Percentiles rank a stretch among this genome's conserved stretches.
These are phyloP conservation scores for Ectobius pallidus DNA, from an alignment of 2,888 invertebrate genomes.

Conservation along the genomic window DNA sequence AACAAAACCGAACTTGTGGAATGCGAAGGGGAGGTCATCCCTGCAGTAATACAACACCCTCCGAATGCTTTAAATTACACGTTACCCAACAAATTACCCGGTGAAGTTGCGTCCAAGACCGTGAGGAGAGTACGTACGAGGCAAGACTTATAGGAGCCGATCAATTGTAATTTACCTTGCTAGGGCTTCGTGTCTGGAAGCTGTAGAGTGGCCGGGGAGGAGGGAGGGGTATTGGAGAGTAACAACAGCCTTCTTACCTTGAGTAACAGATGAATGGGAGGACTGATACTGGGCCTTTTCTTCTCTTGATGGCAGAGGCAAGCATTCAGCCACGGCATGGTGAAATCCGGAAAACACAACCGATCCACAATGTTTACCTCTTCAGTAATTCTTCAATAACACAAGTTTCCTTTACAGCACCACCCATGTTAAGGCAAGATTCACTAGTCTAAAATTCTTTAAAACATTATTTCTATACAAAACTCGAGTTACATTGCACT, in stretches of 20 bases:
- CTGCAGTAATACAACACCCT: too few species aligned
- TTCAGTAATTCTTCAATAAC: background rate
- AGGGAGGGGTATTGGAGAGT: background rate
- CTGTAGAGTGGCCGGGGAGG: background rate
- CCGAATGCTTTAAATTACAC: too few species aligned
- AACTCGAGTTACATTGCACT: background rate
- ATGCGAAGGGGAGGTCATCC: too few species aligned
- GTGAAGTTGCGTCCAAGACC: too few species aligned
- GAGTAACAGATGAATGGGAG: constrained; percentile 57
- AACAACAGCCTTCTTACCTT: constrained; percentile 54
- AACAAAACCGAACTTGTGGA: too few species aligned
- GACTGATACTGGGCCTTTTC: constrained; percentile 56
- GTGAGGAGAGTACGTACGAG: too few species aligned
- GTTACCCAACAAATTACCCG: too few species aligned
- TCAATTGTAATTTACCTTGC: background rate
- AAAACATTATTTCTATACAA: background rate
- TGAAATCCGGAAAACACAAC: constrained; percentile 6
- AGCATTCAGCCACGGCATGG: constrained; percentile 58
- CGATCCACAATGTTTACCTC: too few species aligned
- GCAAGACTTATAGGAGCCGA: background rate
- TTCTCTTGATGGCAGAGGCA: constrained; percentile 58
- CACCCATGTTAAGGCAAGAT: background rate
- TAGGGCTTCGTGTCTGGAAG: background rate
- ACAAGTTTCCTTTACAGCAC: too few species aligned
- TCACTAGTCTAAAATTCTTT: background rate